These are phyloP conservation scores for Drosophila santomea DNA, from an alignment of 1,140 invertebrate species.

Conservation along the genomic window DNA sequence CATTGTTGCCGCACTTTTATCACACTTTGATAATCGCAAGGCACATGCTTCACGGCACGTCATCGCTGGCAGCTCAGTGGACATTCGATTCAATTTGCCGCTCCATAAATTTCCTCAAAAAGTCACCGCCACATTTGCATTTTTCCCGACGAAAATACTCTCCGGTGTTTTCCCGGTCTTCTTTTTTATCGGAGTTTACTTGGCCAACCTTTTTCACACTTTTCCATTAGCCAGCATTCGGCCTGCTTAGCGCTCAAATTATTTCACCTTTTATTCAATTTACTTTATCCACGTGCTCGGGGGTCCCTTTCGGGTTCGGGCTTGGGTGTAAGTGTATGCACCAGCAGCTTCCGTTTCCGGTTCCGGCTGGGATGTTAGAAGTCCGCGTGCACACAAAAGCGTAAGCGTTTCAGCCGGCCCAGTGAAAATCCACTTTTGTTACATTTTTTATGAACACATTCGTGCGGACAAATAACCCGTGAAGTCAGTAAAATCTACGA, in stretches of 20 bases:
- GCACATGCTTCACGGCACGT: slow-evolving; percentile 73
- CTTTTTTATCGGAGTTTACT: slow-evolving; percentile 22
- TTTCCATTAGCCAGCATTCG: slow-evolving; percentile 58
- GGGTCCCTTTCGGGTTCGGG: slow-evolving; percentile 26
- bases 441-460: slow-evolving; percentile 80
- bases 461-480: slow-evolving; percentile 75
- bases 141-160: slow-evolving; percentile 41
- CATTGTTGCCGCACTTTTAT: slow-evolving; percentile 73
- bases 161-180: slow-evolving; percentile 11
- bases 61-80: slow-evolving; percentile 47
- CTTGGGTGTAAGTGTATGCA: slow-evolving; percentile 33
- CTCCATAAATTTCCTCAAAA: slow-evolving; percentile 70
- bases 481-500: slow-evolving; percentile 77
- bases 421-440: slow-evolving; percentile 72
- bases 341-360: slow-evolving; percentile 57
- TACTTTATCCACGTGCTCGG: slow-evolving; percentile 61
- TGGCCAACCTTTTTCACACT: slow-evolving; percentile 63
- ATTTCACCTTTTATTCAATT: slow-evolving; percentile 79
- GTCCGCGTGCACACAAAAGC: slow-evolving; percentile 39
- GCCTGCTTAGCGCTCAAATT: slow-evolving; percentile 66
- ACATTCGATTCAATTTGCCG: slow-evolving; percentile 73
- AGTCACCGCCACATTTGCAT: slow-evolving; percentile 65
- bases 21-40: slow-evolving; percentile 74
- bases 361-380: slow-evolving; percentile 34
- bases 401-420: slow-evolving; percentile 33